Evolutionary conservation across 2,888 invertebrate species (phyloP), one percentile per base, ranked within the genome.

Genomic region (Leucophenga montana): DNA sequence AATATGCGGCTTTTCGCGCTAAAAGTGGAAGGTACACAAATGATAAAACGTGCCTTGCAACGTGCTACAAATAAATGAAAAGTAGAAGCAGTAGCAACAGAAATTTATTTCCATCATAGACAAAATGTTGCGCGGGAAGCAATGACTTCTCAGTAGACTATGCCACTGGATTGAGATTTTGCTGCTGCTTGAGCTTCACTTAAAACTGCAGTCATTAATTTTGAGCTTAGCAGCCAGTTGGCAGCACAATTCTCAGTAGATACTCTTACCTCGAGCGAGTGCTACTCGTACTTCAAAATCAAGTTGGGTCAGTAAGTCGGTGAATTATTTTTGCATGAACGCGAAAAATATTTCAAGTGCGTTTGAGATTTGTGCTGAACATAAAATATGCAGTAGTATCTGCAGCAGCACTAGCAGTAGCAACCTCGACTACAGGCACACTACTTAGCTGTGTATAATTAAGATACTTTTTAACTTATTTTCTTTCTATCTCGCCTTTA

Each of bases 141-240:
- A 2, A 27, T 27, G 27, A 27, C 2, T 27, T 27, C 27, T 27
- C 27, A 3, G 27, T 3, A 27, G 27, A 3, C 27, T 27, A 2
- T 27, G 39, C 1, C 39, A 39, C 4, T 11, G 8, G 39, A 11
- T 39, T 11, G 39, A 39, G 39, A 39, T 39, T 39, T 39, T 5
- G 11, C 39, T 68, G 72, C 76, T 73, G 71, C 74, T 68, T 69
- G 69, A 71, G 69, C 73, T 70, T 66, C 73, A 67, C 74, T 77
- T 69, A 71, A 76, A 78, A 80, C 75, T 82, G 83, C 83, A 82
- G 72, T 79, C 81, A 82, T 82, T 82, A 83, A 82, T 83, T 82
- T 81, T 50, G 48, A 77, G 80, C 83, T 83, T 83, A 79, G 68
- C 67, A 65, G 66, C 53, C 46, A 67, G 48, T 57, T 62, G 39